Base-by-base conservation (phyloP, 2,888 invertebrate genomes). In the Cremastobaeus sp. region DNA sequence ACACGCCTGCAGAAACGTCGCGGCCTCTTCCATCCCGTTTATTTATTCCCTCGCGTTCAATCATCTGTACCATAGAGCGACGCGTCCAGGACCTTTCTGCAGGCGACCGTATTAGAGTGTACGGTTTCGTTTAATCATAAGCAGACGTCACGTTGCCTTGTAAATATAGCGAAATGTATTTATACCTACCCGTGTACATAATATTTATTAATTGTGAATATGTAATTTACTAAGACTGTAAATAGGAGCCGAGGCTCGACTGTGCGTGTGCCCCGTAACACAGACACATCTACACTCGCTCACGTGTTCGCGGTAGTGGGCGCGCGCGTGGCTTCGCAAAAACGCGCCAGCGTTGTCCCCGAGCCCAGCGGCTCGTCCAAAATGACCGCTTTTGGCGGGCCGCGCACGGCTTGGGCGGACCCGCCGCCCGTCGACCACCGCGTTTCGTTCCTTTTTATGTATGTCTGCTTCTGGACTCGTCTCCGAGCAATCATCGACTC, bases 381-480 rank as follows among this genome's bases (percentile, higher is more conserved):
- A 85, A 83, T 81, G 85, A 87, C 86, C 86, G 86, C 86, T 86
- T 86, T 86, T 85, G 83, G 74, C 34, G 77, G 79, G 83, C 76
- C 57, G 77, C 84, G 85, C 17, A 87, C 78, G 81, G 82, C 77
- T 79, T 76, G 83, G 79, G 84, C 85, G 86, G 85, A 80, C 76
- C n/a, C n/a, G n/a, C n/a, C n/a, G n/a, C n/a, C n/a, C n/a, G n/a
- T n/a, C n/a, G n/a, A n/a, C n/a, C n/a, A n/a, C n/a, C n/a, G n/a
- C n/a, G n/a, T n/a, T n/a, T n/a, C n/a, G n/a, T n/a, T n/a, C n/a
- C n/a, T n/a, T n/a, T n/a, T n/a, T n/a, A n/a, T n/a, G n/a, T n/a
- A n/a, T n/a, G n/a, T n/a, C n/a, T n/a, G n/a, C n/a, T n/a, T n/a
- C n/a, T n/a, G n/a, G n/a, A n/a, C n/a, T n/a, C n/a, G n/a, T n/a